A percentile compares a stretch with the other conserved stretches of the same genome.
phyloP scores from a whole-genome alignment of 2,797 vertebrate genomes.

The Meriones psammophilus region DNA sequence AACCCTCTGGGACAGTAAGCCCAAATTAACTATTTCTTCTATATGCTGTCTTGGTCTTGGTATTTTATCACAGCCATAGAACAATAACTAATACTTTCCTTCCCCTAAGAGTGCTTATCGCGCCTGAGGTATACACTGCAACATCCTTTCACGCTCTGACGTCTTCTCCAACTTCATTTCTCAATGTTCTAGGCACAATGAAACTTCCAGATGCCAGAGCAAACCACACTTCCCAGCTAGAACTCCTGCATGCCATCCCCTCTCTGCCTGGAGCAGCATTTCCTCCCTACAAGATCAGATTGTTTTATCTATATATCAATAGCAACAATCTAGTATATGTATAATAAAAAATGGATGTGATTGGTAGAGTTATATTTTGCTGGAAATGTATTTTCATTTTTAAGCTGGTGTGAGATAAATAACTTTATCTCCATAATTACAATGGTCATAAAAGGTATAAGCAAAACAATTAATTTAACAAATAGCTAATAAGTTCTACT shows the following conservation, averaged over 20 bases:
- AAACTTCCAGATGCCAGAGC: background rate
- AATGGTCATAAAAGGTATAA: conserved; percentile 22
- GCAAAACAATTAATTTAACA: background rate
- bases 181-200: background rate
- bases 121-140: background rate
- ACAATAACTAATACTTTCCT: no score
- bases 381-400: conserved; percentile 44
- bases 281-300: background rate
- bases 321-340: background rate
- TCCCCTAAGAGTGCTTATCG: background rate
- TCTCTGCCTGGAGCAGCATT: background rate
- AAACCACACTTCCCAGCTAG: background rate
- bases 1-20: background rate
- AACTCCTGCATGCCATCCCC: background rate
- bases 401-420: conserved; percentile 20
- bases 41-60: background rate
- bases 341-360: conserved; percentile 24
- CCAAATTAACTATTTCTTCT: background rate
- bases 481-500: background rate
- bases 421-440: background rate
- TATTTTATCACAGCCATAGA: background rate
- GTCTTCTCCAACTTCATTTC: background rate
- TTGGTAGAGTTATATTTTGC: background rate
- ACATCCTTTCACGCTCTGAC: background rate
- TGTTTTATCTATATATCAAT: background rate